Evolutionary conservation across 2,113 vertebrate species (phyloP).

Genomic region (Phoxinus phoxinus): DNA sequence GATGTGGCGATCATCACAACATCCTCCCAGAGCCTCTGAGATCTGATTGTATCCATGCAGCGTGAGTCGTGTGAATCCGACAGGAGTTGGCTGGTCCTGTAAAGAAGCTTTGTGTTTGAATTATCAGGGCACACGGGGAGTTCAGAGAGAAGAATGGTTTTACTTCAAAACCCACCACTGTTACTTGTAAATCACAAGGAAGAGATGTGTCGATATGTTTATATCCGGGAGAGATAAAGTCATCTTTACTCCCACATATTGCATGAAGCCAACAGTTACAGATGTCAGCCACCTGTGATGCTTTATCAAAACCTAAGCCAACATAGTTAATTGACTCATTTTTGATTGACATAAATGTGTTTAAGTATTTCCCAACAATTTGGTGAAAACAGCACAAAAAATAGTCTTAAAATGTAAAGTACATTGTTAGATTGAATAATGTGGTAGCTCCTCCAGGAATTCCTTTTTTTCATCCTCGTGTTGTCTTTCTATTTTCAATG

Average conservation of each 20-base stretch:
- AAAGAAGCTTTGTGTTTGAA: constrained; percentile 12
- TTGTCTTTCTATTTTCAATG: neutral
- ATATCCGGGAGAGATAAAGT: neutral
- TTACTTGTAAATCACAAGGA: constrained; percentile 10
- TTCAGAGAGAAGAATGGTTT: neutral
- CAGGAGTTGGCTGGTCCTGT: constrained; percentile 3
- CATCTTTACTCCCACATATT: neutral
- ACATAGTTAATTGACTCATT: too few species aligned
- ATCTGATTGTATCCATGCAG: constrained; percentile 34
- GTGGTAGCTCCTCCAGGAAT: neutral
- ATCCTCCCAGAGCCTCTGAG: constrained; percentile 2
- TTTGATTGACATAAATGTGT: too few species aligned
- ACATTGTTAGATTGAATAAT: neutral
- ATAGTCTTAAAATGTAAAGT: neutral
- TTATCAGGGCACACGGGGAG: neutral
- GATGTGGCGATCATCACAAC: neutral
- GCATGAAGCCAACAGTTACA: neutral
- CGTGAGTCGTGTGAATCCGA: constrained; percentile 33
- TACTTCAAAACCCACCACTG: neutral
- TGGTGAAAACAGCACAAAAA: too few species aligned
- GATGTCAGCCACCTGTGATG: neutral
- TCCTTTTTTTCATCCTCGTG: neutral
- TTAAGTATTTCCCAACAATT: too few species aligned
- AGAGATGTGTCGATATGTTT: neutral
- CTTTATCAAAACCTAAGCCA: neutral